Conservation (phyloP, 2,113 vertebrate genomes). For the Notechis scutatus region DNA sequence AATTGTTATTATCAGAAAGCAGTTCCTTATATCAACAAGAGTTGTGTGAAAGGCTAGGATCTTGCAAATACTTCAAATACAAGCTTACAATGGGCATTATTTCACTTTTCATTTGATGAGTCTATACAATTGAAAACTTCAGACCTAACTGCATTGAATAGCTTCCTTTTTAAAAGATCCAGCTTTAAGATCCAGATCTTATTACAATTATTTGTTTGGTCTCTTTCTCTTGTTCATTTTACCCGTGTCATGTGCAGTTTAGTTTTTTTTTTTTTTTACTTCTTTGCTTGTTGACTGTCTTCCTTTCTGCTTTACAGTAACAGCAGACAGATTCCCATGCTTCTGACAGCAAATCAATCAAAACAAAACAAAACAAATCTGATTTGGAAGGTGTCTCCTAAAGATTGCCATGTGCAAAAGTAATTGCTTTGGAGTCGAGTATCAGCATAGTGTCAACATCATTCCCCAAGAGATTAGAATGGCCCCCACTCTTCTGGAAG, state of each 20-base stretch:
- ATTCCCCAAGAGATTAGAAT: too few relatives aligned
- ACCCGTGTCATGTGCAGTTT: not conserved
- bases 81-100: not conserved
- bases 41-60: not conserved
- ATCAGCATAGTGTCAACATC: not conserved
- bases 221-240: not conserved
- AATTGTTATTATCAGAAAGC: not conserved
- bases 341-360: not conserved
- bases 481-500: too few relatives aligned
- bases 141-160: not conserved
- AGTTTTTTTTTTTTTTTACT: not conserved
- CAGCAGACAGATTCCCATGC: not conserved
- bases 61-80: not conserved
- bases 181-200: not conserved
- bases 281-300: not conserved
- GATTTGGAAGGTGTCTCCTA: not conserved
- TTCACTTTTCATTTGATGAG: not conserved
- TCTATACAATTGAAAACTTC: not conserved
- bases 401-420: not conserved
- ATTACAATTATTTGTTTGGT: not conserved
- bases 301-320: not conserved
- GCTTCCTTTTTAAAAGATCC: not conserved
- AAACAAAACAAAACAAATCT: not conserved
- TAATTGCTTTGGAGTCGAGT: not conserved
- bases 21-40: constrained; percentile 42